These are phyloP conservation scores for Mormyrus lacerda DNA, from an alignment of 2,113 vertebrate genomes.

Conservation along the genomic window DNA sequence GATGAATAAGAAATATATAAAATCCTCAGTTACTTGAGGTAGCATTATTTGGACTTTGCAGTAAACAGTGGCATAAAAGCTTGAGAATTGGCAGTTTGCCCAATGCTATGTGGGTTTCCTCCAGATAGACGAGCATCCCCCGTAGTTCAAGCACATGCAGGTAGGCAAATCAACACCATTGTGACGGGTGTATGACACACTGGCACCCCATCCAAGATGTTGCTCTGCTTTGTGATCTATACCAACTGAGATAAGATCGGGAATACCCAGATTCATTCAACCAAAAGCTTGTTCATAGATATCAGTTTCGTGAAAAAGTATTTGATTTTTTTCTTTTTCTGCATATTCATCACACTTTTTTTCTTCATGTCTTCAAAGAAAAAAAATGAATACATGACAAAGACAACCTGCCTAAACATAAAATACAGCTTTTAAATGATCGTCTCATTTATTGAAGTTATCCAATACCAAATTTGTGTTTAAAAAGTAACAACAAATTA, in stretches of 20 bases:
- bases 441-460: neutral
- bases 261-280: neutral
- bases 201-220: neutral
- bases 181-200: neutral
- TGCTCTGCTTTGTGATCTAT: neutral
- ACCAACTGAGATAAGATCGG: neutral
- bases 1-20: neutral
- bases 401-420: neutral
- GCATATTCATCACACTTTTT: neutral
- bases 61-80: neutral
- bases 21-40: neutral
- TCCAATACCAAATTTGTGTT: neutral
- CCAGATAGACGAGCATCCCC: neutral
- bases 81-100: neutral
- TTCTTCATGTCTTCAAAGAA: neutral
- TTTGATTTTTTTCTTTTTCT: neutral
- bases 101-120: neutral
- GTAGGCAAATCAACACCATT: neutral
- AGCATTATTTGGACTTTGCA: neutral
- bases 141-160: neutral
- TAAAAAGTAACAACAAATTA: neutral
- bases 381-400: neutral
- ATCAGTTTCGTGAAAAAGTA: neutral
- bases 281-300: neutral
- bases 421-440: neutral